phyloP scores from a whole-genome alignment of 2,888 invertebrate species.

The Noctua janthe region DNA sequence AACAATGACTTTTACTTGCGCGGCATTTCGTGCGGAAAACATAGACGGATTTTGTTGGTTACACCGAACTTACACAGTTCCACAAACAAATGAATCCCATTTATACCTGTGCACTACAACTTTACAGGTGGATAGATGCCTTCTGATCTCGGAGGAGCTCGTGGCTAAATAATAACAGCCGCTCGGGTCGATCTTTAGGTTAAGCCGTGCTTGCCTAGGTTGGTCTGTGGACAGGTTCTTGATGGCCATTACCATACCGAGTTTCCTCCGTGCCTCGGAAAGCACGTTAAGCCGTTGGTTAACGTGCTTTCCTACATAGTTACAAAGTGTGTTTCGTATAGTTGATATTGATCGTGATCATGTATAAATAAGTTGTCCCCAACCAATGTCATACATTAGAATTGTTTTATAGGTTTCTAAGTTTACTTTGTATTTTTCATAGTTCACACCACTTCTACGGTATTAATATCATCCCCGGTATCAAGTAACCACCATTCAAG shows the following conservation, averaged over 20 bases:
- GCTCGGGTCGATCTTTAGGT: no score
- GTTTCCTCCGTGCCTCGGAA: no score
- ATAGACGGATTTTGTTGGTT: slow-evolving; percentile 29
- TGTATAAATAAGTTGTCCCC: neutral
- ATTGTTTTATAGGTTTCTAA: neutral
- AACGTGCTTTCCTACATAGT: no score
- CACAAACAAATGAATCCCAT: slow-evolving; percentile 39
- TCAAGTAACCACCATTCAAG: neutral
- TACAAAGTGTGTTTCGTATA: slow-evolving; percentile 3
- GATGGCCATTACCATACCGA: no score
- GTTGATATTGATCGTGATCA: slow-evolving; percentile 10
- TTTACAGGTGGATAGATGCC: neutral
- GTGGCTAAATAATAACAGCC: no score
- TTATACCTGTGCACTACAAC: slow-evolving; percentile 14
- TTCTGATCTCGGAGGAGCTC: neutral
- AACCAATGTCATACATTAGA: slow-evolving; percentile 19
- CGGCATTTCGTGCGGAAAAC: slow-evolving; percentile 8
- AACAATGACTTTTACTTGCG: slow-evolving; percentile 7
- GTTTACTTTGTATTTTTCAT: neutral
- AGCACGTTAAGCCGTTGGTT: no score
- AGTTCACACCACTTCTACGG: neutral
- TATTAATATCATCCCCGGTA: neutral
- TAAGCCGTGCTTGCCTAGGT: no score
- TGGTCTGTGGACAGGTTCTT: no score
- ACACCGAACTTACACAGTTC: slow-evolving; percentile 3